Conservation (phyloP, 2,797 vertebrate genomes). For the Pelobates cultripes region DNA sequence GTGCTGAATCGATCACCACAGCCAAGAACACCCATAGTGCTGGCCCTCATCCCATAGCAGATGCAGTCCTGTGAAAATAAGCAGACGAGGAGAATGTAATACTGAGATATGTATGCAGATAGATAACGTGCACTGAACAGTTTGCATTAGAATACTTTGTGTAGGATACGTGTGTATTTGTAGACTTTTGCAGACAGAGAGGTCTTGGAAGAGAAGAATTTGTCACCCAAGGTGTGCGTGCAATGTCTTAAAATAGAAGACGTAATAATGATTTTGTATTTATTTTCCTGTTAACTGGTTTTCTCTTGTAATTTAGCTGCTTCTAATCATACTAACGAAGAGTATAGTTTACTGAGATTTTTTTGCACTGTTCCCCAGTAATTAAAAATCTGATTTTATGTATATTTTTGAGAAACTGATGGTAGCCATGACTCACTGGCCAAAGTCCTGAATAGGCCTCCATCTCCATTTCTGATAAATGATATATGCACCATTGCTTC, state of each 20-base stretch:
- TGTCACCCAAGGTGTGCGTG: conserved; percentile 52
- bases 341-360: not conserved
- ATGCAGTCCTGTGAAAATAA: conserved; percentile 43
- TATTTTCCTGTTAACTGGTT: conserved; percentile 6
- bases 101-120: conserved; percentile 20
- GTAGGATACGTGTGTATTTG: conserved; percentile 20
- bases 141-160: conserved; percentile 21
- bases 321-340: not conserved
- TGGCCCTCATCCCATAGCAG: conserved; percentile 29
- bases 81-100: conserved; percentile 20
- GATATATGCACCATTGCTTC: no score
- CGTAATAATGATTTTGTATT: conserved; percentile 39
- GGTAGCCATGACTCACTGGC: no score
- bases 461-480: no score
- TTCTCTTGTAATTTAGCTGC: not conserved
- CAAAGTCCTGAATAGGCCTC: no score
- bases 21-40: conserved; percentile 44
- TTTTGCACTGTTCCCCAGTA: not conserved
- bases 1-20: conserved; percentile 19
- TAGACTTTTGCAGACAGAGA: conserved; percentile 31
- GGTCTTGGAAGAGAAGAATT: conserved; percentile 32
- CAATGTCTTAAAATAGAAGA: conserved; percentile 44
- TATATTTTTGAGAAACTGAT: no score
- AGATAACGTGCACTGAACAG: conserved; percentile 16
- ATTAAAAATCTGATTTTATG: not conserved